phyloP scores from a whole-genome alignment of 2,797 vertebrate genomes.

The Heteromormyrus szaboi region DNA sequence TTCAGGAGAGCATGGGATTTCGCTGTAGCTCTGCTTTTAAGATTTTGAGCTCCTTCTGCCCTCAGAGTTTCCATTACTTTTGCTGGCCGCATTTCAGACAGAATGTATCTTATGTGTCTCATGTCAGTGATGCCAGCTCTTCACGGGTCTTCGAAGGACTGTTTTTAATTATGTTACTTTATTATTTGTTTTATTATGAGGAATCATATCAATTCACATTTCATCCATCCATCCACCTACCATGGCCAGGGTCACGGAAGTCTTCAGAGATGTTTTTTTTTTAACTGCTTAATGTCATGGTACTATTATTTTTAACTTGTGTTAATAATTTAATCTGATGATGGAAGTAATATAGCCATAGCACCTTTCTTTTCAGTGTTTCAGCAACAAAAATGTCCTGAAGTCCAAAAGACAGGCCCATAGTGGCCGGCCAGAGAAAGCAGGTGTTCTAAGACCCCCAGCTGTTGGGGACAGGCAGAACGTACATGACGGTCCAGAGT shows the following conservation, averaged over 20 bases:
- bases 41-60: slow-evolving; percentile 26
- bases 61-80: slow-evolving; percentile 7
- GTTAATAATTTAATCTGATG: slow-evolving; percentile 13
- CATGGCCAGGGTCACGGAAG: neutral
- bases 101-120: neutral
- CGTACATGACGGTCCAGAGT: no score
- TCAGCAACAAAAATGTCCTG: slow-evolving; percentile 36
- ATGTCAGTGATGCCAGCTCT: neutral
- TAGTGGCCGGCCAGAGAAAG: slow-evolving; percentile 11
- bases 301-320: neutral
- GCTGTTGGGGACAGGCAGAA: slow-evolving; percentile 8
- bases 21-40: slow-evolving; percentile 31
- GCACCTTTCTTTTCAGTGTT: slow-evolving; percentile 24
- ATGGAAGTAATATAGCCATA: neutral
- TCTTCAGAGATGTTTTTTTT: neutral
- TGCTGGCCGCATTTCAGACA: neutral
- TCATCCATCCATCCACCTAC: neutral
- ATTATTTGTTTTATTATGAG: neutral
- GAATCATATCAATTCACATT: neutral
- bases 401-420: slow-evolving; percentile 26
- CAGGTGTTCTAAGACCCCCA: slow-evolving; percentile 20
- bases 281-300: neutral
- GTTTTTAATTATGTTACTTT: neutral
- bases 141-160: neutral
- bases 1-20: slow-evolving; percentile 22